These are phyloP conservation scores for Gymnocephalus cernua DNA, from an alignment of 2,113 vertebrate species.

Conservation along the genomic window DNA sequence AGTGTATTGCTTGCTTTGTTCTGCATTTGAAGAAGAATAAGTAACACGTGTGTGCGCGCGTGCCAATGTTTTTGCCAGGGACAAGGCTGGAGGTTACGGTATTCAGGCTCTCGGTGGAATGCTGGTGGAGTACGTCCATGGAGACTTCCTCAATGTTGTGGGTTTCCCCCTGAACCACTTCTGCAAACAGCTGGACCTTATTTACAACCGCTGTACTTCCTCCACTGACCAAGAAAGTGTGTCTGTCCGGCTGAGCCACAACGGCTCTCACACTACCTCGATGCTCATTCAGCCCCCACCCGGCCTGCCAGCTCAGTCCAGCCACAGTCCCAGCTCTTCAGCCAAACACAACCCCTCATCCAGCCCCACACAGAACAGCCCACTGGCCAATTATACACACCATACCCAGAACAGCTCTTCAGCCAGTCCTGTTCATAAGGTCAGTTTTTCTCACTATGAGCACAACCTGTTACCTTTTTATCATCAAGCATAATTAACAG, in stretches of 20 bases:
- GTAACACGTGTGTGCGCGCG: conserved; percentile 14
- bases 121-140: conserved; percentile 92
- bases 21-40: not conserved
- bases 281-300: not conserved
- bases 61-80: conserved; percentile 81
- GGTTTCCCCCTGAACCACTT: conserved; percentile 97
- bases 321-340: conserved; percentile 3
- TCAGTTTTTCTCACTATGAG: conserved; percentile 8
- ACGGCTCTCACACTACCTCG: not conserved
- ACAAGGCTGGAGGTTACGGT: conserved; percentile 98
- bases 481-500: not conserved
- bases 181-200: conserved; percentile 88
- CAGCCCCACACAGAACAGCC: not conserved
- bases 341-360: conserved; percentile 13
- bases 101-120: conserved; percentile 96
- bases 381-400: conserved; percentile 8
- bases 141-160: conserved; percentile 95
- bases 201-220: conserved; percentile 77
- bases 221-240: not conserved
- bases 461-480: not conserved
- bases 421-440: conserved; percentile 56
- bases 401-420: conserved; percentile 16
- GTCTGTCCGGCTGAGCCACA: not conserved
- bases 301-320: not conserved
- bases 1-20: not conserved